Evolutionary conservation across 1,140 invertebrate species (phyloP).

Genomic region (Solenopsis fugax): DNA sequence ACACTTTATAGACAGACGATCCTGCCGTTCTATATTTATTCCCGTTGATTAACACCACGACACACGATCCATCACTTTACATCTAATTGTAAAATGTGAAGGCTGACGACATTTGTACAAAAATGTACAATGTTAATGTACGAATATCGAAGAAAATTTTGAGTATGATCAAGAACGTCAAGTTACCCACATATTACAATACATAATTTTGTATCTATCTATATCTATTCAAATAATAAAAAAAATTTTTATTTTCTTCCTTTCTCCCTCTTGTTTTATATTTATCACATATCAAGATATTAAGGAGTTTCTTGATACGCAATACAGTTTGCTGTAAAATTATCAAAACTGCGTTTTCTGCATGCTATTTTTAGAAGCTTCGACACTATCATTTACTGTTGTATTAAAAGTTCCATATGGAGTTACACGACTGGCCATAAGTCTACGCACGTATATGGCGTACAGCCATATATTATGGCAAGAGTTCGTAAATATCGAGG

Average conservation of each 20-base stretch:
- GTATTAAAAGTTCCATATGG: conserved; percentile 57
- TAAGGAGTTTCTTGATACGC: neutral
- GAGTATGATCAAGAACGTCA: neutral
- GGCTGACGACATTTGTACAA: conserved; percentile 24
- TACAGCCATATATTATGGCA: conserved; percentile 57
- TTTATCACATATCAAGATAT: neutral
- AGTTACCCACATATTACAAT: neutral
- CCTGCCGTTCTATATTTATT: conserved; percentile 57
- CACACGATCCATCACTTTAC: conserved; percentile 42
- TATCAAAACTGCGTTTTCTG: neutral
- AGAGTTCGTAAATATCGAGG: conserved; percentile 69
- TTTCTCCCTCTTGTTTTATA: neutral
- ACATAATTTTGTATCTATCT: conserved; percentile 7
- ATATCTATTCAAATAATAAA: neutral
- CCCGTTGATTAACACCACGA: conserved; percentile 49
- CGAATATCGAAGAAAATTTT: neutral
- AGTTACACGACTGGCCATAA: conserved; percentile 54
- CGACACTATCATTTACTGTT: conserved; percentile 36
- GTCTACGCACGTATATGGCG: conserved; percentile 52
- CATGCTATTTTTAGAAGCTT: neutral
- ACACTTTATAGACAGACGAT: conserved; percentile 12
- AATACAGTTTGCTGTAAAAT: neutral
- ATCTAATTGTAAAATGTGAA: conserved; percentile 21
- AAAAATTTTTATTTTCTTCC: too few relatives aligned
- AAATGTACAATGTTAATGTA: neutral